Evolutionary conservation across 2,888 invertebrate genomes (phyloP).

Genomic region (Heliconius ismenius): DNA sequence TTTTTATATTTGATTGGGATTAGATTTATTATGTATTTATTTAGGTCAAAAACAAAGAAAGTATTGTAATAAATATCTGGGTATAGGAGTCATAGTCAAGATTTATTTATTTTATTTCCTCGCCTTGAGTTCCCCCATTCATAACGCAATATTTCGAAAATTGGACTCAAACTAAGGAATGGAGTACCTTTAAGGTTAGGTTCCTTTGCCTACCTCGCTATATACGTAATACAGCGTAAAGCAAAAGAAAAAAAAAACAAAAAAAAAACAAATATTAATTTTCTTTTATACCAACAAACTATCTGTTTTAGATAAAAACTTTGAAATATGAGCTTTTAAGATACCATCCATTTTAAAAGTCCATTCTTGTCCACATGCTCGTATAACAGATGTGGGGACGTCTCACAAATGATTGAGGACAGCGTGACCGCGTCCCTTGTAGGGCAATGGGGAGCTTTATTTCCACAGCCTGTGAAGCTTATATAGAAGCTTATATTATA

Average conservation of each 20-base stretch:
- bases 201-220: too few species aligned
- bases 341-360: conserved; percentile 9
- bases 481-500: conserved; percentile 5
- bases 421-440: conserved; percentile 31
- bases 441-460: conserved; percentile 23
- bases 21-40: too few species aligned
- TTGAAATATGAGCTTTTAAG: conserved; percentile 4
- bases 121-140: too few species aligned
- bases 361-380: conserved; percentile 7
- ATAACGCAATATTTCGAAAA: too few species aligned
- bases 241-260: neutral
- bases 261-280: neutral
- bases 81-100: too few species aligned
- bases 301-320: neutral
- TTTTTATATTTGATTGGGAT: too few species aligned
- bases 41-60: too few species aligned
- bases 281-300: neutral
- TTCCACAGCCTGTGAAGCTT: conserved; percentile 11
- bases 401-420: conserved; percentile 34
- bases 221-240: too few species aligned
- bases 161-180: too few species aligned
- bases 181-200: too few species aligned
- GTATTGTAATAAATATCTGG: too few species aligned
- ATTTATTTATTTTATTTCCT: too few species aligned
- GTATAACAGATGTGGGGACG: conserved; percentile 18